Percentiles rank a stretch among this genome's conserved stretches.
These are phyloP conservation scores for Pyrrhia umbra DNA, from an alignment of 2,888 invertebrate species.

Conservation along the genomic window DNA sequence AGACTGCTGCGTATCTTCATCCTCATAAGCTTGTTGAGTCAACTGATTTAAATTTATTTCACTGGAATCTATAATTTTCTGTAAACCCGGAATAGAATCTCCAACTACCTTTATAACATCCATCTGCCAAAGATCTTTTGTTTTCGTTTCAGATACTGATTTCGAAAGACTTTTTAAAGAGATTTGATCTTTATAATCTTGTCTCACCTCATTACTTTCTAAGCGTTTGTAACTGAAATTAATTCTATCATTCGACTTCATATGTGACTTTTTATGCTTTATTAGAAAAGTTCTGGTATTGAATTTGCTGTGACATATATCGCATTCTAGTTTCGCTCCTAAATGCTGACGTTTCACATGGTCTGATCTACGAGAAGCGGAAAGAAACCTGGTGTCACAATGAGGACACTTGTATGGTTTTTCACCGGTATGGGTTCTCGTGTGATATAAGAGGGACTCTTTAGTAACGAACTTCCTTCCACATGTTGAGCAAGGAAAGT, in stretches of 20 bases:
- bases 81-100: slow-evolving; percentile 23
- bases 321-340: slow-evolving; percentile 72
- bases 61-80: slow-evolving; percentile 34
- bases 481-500: slow-evolving; percentile 77
- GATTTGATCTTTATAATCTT: slow-evolving; percentile 4
- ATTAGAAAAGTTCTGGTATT: slow-evolving; percentile 69
- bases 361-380: slow-evolving; percentile 78
- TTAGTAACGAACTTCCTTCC: slow-evolving; percentile 80
- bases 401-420: slow-evolving; percentile 79
- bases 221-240: slow-evolving; percentile 1
- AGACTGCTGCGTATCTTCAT: slow-evolving; percentile 22
- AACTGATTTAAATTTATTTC: slow-evolving; percentile 41
- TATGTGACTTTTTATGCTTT: slow-evolving; percentile 74
- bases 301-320: slow-evolving; percentile 76
- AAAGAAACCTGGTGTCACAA: slow-evolving; percentile 77
- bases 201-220: slow-evolving; percentile 5
- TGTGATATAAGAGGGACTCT: slow-evolving; percentile 82
- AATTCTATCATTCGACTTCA: slow-evolving; percentile 16
- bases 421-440: slow-evolving; percentile 83
- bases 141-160: neutral
- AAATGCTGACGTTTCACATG: slow-evolving; percentile 78
- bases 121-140: slow-evolving; percentile 44
- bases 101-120: slow-evolving; percentile 29
- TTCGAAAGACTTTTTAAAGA: slow-evolving; percentile 5
- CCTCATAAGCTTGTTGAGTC: slow-evolving; percentile 28